Evolutionary conservation across 1,140 invertebrate species (phyloP).

Genomic region (Zaprionus lachaisei): DNA sequence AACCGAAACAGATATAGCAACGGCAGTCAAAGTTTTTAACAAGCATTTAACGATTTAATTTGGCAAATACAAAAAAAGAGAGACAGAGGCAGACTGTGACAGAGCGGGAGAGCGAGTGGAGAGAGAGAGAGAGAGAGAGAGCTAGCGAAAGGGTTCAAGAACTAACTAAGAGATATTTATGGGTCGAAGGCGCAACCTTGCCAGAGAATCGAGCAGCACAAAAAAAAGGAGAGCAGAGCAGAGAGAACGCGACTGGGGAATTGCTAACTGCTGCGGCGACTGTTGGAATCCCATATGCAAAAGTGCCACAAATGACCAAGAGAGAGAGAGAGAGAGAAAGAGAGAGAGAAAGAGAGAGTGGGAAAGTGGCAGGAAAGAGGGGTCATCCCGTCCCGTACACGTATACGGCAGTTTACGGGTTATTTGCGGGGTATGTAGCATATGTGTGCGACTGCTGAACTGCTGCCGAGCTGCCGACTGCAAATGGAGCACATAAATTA

Average conservation of each 20-base stretch:
- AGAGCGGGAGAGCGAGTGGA: constrained; percentile 2
- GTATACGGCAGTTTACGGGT: not conserved
- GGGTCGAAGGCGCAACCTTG: constrained; percentile 80
- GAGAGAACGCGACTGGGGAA: constrained; percentile 67
- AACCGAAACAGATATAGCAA: constrained; percentile 34
- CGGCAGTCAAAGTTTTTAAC: constrained; percentile 81
- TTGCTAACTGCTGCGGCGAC: constrained; percentile 63
- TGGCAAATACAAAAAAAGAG: constrained; percentile 62
- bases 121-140: constrained; percentile 13
- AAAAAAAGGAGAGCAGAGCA: constrained; percentile 42
- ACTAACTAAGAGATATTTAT: constrained; percentile 74
- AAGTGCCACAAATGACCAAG: constrained; percentile 62
- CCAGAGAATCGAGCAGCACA: constrained; percentile 50
- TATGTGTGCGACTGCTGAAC: constrained; percentile 57
- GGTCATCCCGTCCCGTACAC: constrained; percentile 19
- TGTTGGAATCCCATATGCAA: constrained; percentile 72
- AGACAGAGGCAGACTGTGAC: not conserved
- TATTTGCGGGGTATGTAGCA: constrained; percentile 36
- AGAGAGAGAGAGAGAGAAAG: not conserved
- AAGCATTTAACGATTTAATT: constrained; percentile 84
- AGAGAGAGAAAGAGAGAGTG: constrained; percentile 6
- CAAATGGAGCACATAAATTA: constrained; percentile 83
- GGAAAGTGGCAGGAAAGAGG: not conserved
- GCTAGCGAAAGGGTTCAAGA: constrained; percentile 51
- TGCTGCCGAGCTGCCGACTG: constrained; percentile 71